Conservation (phyloP, 2,113 vertebrate genomes). For the Melanerpes aurifrons region DNA sequence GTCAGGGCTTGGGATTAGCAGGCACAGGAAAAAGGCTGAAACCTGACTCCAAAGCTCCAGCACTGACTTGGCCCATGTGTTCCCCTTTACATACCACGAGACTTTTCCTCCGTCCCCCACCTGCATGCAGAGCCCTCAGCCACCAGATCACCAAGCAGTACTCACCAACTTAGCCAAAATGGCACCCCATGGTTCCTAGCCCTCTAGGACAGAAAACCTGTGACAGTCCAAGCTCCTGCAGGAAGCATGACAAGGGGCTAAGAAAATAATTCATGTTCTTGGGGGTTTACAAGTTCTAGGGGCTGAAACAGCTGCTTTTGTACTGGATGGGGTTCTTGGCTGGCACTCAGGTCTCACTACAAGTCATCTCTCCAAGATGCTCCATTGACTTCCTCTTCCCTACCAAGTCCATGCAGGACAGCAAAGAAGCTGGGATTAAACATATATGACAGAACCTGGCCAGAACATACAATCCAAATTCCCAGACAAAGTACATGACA, state of each 20-base stretch:
- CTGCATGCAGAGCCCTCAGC: background rate
- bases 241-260: conserved; percentile 57
- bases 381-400: conserved; percentile 51
- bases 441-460: background rate
- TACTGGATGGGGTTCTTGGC: conserved; percentile 36
- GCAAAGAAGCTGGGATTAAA: conserved; percentile 49
- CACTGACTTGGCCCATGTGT: background rate
- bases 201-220: conserved; percentile 8
- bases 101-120: background rate
- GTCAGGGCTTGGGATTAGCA: background rate
- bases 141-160: background rate
- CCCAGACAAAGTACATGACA: conserved; percentile 46
- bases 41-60: background rate
- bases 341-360: background rate
- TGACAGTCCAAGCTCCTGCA: conserved; percentile 35
- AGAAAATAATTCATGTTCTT: conserved; percentile 48
- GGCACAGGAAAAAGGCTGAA: background rate
- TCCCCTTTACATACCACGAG: background rate
- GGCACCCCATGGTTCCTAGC: background rate
- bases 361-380: background rate
- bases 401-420: conserved; percentile 26
- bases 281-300: conserved; percentile 28
- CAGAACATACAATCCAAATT: conserved; percentile 55
- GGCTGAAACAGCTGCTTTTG: conserved; percentile 56
- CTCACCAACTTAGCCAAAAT: conserved; percentile 4